Conservation (phyloP, 2,113 vertebrate genomes). For the Sitta europaea region DNA sequence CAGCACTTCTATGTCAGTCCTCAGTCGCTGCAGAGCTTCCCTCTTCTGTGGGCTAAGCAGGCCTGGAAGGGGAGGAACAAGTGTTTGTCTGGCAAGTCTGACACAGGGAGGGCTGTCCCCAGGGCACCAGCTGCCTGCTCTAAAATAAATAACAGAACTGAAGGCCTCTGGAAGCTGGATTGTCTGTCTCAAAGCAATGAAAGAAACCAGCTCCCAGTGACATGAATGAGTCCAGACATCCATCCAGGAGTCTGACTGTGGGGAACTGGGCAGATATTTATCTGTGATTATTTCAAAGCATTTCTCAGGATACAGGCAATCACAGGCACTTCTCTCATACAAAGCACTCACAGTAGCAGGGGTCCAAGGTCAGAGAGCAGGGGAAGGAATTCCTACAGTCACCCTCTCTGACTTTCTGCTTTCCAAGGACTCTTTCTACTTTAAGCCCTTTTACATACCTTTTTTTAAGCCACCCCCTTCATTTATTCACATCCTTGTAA, state of each 20-base stretch:
- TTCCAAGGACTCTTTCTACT: background rate
- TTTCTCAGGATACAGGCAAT: background rate
- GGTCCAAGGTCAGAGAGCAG: background rate
- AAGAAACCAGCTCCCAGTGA: background rate
- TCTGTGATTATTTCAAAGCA: background rate
- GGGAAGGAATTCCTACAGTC: background rate
- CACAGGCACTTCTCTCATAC: background rate
- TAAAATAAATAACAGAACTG: background rate
- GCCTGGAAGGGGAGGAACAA: conserved; percentile 64
- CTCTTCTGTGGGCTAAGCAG: conserved; percentile 90
- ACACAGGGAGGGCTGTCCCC: background rate
- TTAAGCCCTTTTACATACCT: background rate
- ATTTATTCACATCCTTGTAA: background rate
- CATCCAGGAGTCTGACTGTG: no score
- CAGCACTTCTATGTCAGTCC: conserved; percentile 90
- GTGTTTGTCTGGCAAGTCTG: background rate
- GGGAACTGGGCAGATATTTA: background rate
- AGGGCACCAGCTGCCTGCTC: background rate
- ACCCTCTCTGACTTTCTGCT: background rate
- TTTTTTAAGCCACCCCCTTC: fast-evolving
- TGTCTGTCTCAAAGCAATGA: background rate
- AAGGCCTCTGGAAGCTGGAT: background rate
- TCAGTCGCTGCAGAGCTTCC: conserved; percentile 86
- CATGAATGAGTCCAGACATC: background rate
- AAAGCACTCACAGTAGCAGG: background rate